A percentile compares a stretch with the other conserved stretches of the same genome.
These are phyloP conservation scores for Actinia tenebrosa DNA, from an alignment of 64 coral and sea anemone species.

Conservation along the genomic window DNA sequence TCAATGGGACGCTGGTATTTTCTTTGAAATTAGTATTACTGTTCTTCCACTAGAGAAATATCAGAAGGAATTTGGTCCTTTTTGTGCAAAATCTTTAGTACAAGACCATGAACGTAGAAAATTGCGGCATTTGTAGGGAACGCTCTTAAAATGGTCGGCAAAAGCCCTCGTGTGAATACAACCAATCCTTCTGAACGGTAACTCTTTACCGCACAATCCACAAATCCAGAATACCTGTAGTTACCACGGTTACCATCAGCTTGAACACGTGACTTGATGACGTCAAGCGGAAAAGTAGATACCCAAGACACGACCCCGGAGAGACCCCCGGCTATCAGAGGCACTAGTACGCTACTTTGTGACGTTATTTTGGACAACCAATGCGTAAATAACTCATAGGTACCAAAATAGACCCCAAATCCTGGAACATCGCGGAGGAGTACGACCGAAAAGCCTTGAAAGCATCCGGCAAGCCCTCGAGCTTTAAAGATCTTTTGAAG, in stretches of 20 bases:
- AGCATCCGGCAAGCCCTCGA: slow-evolving; percentile 65
- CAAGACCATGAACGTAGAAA: slow-evolving; percentile 50
- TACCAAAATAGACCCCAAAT: slow-evolving; percentile 72
- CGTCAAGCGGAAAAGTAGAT: slow-evolving; percentile 69
- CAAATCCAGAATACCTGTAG: slow-evolving; percentile 34
- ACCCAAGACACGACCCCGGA: slow-evolving; percentile 82
- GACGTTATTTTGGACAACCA: not conserved
- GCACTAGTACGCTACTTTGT: not conserved
- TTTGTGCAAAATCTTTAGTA: slow-evolving; percentile 12
- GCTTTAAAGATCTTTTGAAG: slow-evolving; percentile 65
- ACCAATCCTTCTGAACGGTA: slow-evolving; percentile 60
- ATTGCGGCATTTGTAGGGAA: slow-evolving; percentile 94
- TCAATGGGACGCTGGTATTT: too few species aligned
- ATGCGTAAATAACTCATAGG: slow-evolving; percentile 50
- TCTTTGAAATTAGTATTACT: too few species aligned
- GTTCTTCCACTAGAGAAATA: not conserved
- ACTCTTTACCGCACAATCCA: slow-evolving; percentile 75
- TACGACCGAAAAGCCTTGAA: slow-evolving; percentile 54
- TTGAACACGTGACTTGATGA: slow-evolving; percentile 87
- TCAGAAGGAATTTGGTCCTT: not conserved
- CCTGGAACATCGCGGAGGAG: slow-evolving; percentile 77
- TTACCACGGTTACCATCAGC: slow-evolving; percentile 61
- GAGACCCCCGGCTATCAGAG: slow-evolving; percentile 49
- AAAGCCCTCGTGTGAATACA: slow-evolving; percentile 68
- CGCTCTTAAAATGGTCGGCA: slow-evolving; percentile 69